Base-by-base conservation (phyloP, 92 coral and sea anemone species). In the Ricordea florida region DNA sequence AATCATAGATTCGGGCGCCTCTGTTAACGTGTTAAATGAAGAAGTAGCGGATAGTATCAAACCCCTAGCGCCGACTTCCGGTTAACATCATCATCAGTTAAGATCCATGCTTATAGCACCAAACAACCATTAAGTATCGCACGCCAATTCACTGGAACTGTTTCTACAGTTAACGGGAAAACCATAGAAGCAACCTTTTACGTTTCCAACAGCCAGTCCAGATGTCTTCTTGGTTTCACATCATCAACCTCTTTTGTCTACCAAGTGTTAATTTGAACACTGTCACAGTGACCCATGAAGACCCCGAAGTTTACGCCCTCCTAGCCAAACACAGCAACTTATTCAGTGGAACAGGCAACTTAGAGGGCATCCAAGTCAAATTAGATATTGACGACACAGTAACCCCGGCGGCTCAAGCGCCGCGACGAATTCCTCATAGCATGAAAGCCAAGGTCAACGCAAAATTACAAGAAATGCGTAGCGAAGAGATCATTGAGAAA, bases 1-100 rank as follows among this genome's bases (percentile, higher is more conserved):
- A 2, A 27, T 83, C 11, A 44, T 83, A 27, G 78, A 83, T 46
- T 65, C 72, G 17, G 88, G 78, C 11, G 71, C 88, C 2, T 83
- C 88, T 20, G 88, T 75, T 3, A 83, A 75, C 76, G 28, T 65
- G 55, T 29, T 45, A 10, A 76, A 58, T 62, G 32, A 49, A 15
- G 32, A 31, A 16, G 46, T 43, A 16, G 67, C 45, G 13, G 33
- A 57, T 11, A 26, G 26, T 30, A 51, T 44, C 48, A 57, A 25
- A 63, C n/a, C 43, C 22, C 11, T 21, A 11, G 45, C 43, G 28
- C 26, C 84, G 6, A 60, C 48, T n/a, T 57, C 72, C 37, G n/a
- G n/a, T n/a, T n/a, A n/a, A n/a, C n/a, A n/a, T n/a, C n/a, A n/a
- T n/a, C n/a, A n/a, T n/a, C n/a, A n/a, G n/a, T n/a, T n/a, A 80